phyloP scores from a whole-genome alignment of 2,888 invertebrate genomes.

The Cantharis lateralis region DNA sequence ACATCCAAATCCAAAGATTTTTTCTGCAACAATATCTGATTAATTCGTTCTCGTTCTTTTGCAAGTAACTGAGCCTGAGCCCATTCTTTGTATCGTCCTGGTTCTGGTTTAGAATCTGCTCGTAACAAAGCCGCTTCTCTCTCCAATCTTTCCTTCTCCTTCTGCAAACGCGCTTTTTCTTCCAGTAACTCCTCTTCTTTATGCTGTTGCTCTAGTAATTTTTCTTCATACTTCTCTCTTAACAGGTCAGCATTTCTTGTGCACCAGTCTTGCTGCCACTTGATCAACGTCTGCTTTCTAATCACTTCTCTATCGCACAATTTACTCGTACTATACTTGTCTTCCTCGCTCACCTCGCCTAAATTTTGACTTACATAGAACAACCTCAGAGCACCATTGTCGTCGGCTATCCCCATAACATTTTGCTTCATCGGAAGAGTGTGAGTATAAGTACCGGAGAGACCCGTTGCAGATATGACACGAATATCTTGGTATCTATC shows the following conservation, averaged over 20 bases:
- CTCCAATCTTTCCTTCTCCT: constrained; percentile 16
- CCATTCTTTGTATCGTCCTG: constrained; percentile 44
- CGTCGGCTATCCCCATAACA: constrained; percentile 70
- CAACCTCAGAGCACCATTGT: constrained; percentile 69
- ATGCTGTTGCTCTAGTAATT: constrained; percentile 43
- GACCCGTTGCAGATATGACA: constrained; percentile 54
- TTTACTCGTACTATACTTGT: constrained; percentile 47
- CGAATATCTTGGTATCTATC: background rate
- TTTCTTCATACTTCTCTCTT: constrained; percentile 53
- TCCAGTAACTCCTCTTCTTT: constrained; percentile 47
- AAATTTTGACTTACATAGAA: constrained; percentile 58
- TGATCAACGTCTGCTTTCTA: constrained; percentile 58
- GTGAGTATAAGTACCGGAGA: constrained; percentile 48
- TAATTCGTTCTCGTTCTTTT: constrained; percentile 68
- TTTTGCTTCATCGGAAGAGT: constrained; percentile 62
- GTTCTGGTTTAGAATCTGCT: constrained; percentile 24
- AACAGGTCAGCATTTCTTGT: constrained; percentile 52
- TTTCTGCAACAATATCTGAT: constrained; percentile 65
- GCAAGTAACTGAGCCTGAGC: constrained; percentile 64
- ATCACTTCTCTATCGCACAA: constrained; percentile 61
- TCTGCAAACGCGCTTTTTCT: constrained; percentile 59
- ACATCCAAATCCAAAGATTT: constrained; percentile 66
- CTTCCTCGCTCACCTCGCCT: constrained; percentile 26
- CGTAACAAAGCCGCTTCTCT: constrained; percentile 32
- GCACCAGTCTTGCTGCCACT: constrained; percentile 68